Evolutionary conservation across 2,888 invertebrate genomes (phyloP).

Genomic region (Steinernema scapterisci): DNA sequence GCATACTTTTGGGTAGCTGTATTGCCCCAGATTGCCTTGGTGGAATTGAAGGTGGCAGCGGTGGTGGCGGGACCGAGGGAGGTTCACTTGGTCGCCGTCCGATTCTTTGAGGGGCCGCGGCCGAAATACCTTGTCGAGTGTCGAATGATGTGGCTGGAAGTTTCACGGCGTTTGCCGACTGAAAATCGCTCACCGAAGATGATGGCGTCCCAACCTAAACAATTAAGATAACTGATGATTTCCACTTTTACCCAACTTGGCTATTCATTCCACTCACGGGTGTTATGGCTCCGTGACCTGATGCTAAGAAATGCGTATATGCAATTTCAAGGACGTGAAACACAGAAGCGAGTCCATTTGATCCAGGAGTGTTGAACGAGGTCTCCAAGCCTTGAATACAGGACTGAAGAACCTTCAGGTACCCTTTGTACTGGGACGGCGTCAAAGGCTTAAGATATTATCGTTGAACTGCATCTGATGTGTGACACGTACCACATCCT

Average conservation of each 20-base stretch:
- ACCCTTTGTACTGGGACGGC: conserved; percentile 92
- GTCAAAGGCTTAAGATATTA: conserved; percentile 77
- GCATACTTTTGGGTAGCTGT: conserved; percentile 22
- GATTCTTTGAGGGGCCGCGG: conserved; percentile 12
- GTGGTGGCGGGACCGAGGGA: conserved; percentile 27
- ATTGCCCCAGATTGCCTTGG: conserved; percentile 10
- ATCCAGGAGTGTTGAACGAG: conserved; percentile 74
- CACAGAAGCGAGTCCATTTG: conserved; percentile 92
- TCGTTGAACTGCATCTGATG: too few species aligned
- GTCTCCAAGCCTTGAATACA: conserved; percentile 73
- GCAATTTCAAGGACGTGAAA: conserved; percentile 96
- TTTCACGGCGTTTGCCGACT: conserved; percentile 34
- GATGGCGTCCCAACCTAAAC: conserved; percentile 54
- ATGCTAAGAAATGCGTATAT: conserved; percentile 89
- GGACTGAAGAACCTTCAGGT: conserved; percentile 87
- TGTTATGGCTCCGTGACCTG: conserved; percentile 48
- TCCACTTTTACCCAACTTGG: conserved; percentile 41
- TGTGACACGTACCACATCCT: conserved; percentile 92
- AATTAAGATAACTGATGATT: not conserved
- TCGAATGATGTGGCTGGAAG: conserved; percentile 51
- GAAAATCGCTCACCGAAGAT: conserved; percentile 48
- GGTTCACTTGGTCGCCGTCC: conserved; percentile 14
- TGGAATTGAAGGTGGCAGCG: conserved; percentile 36
- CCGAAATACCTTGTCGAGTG: conserved; percentile 36
- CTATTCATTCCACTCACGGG: conserved; percentile 43